phyloP scores from a whole-genome alignment of 2,888 invertebrate species.

The Eucera pruinosa region DNA sequence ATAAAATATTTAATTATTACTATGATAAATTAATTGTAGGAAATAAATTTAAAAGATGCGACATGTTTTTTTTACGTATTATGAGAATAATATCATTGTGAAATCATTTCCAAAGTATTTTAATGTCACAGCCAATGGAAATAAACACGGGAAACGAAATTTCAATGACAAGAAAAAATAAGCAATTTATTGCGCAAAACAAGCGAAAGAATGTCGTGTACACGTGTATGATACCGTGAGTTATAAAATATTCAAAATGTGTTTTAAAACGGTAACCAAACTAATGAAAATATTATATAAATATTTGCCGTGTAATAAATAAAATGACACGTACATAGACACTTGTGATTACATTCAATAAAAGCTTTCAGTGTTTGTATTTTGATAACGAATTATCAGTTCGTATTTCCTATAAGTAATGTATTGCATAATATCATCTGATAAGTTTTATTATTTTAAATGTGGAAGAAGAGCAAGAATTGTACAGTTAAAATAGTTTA shows the following conservation, averaged over 20 bases:
- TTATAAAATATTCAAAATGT: slow-evolving; percentile 12
- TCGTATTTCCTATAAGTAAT: neutral
- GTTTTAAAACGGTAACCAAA: neutral
- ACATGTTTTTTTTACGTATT: neutral
- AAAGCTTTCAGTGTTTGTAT: neutral
- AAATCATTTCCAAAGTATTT: neutral
- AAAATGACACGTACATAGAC: neutral
- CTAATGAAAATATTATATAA: slow-evolving; percentile 18
- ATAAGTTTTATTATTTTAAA: neutral
- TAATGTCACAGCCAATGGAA: slow-evolving; percentile 18
- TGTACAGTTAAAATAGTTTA: too few relatives aligned
- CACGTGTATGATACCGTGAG: neutral
- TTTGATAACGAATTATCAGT: slow-evolving; percentile 5
- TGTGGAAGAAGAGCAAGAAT: too few relatives aligned
- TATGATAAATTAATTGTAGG: neutral
- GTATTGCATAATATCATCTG: neutral
- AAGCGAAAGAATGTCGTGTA: neutral
- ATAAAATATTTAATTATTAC: neutral
- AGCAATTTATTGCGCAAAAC: slow-evolving; percentile 15
- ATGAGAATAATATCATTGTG: neutral
- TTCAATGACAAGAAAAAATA: neutral
- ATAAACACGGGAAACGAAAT: neutral
- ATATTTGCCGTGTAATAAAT: slow-evolving; percentile 2
- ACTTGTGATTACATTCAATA: neutral
- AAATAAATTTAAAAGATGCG: neutral